Evolutionary conservation across 2,113 vertebrate species (phyloP).

Genomic region (Ophiodon elongatus): DNA sequence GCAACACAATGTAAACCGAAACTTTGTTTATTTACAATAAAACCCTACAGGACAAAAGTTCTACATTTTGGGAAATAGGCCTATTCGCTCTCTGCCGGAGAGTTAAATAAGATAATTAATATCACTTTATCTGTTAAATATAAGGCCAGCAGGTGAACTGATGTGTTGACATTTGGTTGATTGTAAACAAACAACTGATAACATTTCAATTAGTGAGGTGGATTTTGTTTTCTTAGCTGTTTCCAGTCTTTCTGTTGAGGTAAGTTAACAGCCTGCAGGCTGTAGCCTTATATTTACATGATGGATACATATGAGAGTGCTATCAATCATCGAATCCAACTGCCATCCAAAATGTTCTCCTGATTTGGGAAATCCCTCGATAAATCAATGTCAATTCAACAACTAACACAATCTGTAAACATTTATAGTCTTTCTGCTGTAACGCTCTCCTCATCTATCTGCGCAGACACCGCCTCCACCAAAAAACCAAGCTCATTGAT

Average conservation of each 20-base stretch:
- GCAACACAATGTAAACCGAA: neutral
- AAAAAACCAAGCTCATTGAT: slow-evolving; percentile 50
- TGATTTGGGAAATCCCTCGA: neutral
- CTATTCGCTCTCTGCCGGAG: too few species aligned
- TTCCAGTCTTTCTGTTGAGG: neutral
- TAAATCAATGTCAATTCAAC: neutral
- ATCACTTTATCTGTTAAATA: neutral
- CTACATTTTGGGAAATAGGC: neutral
- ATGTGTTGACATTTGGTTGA: neutral
- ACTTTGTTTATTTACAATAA: neutral
- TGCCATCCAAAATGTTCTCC: neutral
- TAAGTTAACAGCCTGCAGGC: neutral
- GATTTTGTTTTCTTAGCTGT: too few species aligned
- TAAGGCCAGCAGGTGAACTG: neutral
- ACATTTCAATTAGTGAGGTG: neutral
- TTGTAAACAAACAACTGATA: neutral
- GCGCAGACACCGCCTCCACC: slow-evolving; percentile 14
- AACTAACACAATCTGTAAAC: neutral
- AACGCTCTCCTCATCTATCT: slow-evolving; percentile 20
- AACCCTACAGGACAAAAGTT: neutral
- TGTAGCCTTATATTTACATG: neutral
- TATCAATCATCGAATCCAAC: neutral
- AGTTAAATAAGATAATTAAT: neutral
- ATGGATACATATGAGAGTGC: neutral
- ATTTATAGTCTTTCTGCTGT: slow-evolving; percentile 5